Percentiles rank a stretch among this genome's conserved stretches.
Evolutionary conservation across 2,888 invertebrate species (phyloP).

Genomic region (Leucania comma): DNA sequence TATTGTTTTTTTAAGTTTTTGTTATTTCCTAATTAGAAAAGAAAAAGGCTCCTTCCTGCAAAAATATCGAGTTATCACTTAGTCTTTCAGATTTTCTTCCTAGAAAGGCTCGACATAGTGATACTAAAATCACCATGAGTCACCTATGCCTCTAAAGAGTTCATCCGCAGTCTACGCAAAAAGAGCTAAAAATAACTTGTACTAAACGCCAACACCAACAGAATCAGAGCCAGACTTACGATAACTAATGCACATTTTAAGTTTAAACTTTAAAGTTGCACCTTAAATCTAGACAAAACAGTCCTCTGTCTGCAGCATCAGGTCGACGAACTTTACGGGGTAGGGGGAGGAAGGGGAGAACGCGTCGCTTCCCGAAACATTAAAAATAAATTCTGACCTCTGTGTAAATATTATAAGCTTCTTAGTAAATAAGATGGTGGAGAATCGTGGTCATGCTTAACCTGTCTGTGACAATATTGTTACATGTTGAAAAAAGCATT

Average conservation of each 20-base stretch:
- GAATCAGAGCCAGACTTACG: slow-evolving; percentile 48
- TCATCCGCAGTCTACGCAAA: slow-evolving; percentile 1
- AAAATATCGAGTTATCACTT: no score
- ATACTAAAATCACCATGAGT: no score
- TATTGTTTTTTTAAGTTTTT: no score
- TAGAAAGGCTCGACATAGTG: no score
- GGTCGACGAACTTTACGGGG: slow-evolving; percentile 70
- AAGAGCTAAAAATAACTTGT: background rate
- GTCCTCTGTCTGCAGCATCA: slow-evolving; percentile 71
- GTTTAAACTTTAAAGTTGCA: slow-evolving; percentile 65
- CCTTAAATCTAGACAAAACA: slow-evolving; percentile 73
- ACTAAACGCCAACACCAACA: slow-evolving; percentile 10
- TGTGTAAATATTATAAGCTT: slow-evolving; percentile 55
- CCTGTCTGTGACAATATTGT: background rate
- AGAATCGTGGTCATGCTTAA: background rate
- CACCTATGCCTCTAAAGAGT: background rate
- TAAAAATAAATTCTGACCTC: slow-evolving; percentile 67
- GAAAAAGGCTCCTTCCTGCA: no score
- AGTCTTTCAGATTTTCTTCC: no score
- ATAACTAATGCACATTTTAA: slow-evolving; percentile 70
- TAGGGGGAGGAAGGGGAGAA: slow-evolving; percentile 25
- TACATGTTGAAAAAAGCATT: background rate
- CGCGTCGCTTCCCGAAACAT: slow-evolving; percentile 71
- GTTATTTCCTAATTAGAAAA: no score
- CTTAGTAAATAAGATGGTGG: slow-evolving; percentile 39